These are phyloP conservation scores for Pangasius macronema DNA, from an alignment of 2,797 vertebrate species.

Conservation along the genomic window DNA sequence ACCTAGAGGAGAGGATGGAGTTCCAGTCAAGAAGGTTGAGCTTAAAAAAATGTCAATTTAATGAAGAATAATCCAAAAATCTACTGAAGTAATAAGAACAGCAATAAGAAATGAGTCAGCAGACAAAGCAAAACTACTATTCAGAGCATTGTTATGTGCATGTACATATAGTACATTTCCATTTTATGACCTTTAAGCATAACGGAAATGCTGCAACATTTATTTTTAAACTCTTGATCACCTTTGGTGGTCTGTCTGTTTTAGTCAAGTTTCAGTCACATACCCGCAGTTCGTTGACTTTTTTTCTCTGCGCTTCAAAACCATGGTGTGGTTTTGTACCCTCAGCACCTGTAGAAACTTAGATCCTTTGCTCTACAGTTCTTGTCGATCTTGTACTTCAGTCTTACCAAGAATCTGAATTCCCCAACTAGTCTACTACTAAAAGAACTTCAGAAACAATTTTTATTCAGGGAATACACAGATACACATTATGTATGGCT, in stretches of 20 bases:
- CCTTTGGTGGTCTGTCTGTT: not conserved
- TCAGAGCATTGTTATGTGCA: not conserved
- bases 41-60: too few species aligned
- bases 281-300: not conserved
- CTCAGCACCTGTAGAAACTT: not conserved
- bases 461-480: not conserved
- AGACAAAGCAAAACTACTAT: too few species aligned
- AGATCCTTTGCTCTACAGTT: not conserved
- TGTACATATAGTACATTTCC: too few species aligned
- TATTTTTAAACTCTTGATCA: not conserved
- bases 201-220: not conserved
- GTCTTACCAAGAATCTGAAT: not conserved
- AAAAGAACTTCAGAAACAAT: too few species aligned
- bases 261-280: not conserved
- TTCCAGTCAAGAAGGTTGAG: too few species aligned
- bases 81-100: too few species aligned
- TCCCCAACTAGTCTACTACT: not conserved
- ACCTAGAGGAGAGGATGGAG: too few species aligned
- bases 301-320: not conserved
- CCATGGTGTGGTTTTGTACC: not conserved
- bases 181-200: too few species aligned
- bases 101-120: too few species aligned
- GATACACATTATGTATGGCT: not conserved
- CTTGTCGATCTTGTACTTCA: not conserved
- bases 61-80: too few species aligned